Evolutionary conservation across 92 coral and sea anemone species (phyloP), one percentile per base, ranked within the genome.

Genomic region (Porites rus): DNA sequence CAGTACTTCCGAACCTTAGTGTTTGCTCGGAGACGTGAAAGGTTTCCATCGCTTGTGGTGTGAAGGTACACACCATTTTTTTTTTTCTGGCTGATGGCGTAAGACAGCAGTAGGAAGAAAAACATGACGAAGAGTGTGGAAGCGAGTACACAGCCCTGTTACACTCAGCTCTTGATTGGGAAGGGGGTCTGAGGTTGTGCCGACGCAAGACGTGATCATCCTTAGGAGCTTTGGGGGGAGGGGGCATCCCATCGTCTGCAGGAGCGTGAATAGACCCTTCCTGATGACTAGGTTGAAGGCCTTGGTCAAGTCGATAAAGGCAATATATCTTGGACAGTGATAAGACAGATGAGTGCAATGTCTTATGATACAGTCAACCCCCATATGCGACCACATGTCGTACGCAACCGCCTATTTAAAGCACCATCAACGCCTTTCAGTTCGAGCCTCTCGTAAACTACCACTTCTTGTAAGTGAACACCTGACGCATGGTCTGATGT

Each of bases 81-180:
- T 31, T 68, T 25, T 22, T 18, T 2, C 10, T 68, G 3, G 16
- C 72, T 68, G 51, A 84, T 63, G 24, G 92, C 78, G 18, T 74
- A 61, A 2, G 38, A 8, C 84, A 79, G 90, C 28, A 87, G 28
- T 51, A 90, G 28, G 28, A 25, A 25, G 28, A 25, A 25, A 25
- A 25, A 25, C 28, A 25, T 25, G 28, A 0, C 28, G 28, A 25
- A 25, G 28, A 0, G 28, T 25, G 1, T 25, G 28, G 1, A 1
- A 25, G 91, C 93, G 14, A 80, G 78, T 1, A 88, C 92, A 65
- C 90, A 88, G 73, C 92, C 84, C n/a, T 88, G 79, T 31, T 75
- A 84, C 0, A 86, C 74, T 0, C 82, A 72, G 76, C 93, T 72
- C 12, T 17, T 16, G 80, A 72, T 74, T 28, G 21, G 53, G 11